Conservation (phyloP, 1,140 invertebrate genomes). For the Euwallacea fornicatus region DNA sequence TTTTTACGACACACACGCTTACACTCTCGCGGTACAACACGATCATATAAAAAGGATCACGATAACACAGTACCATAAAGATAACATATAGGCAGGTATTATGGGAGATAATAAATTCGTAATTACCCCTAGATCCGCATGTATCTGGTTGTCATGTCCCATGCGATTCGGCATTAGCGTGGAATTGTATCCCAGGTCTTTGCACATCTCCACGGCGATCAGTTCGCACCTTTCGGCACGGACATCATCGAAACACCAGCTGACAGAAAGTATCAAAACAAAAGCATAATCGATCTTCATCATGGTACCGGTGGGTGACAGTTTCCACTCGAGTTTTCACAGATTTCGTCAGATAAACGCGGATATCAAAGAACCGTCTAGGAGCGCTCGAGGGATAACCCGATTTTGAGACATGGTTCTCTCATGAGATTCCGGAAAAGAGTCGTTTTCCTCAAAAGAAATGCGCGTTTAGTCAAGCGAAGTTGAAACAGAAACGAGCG, state of each 20-base stretch:
- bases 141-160: conserved; percentile 72
- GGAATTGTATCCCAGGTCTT: conserved; percentile 82
- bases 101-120: conserved; percentile 35
- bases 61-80: conserved; percentile 40
- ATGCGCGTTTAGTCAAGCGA: conserved; percentile 8
- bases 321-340: conserved; percentile 19
- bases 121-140: conserved; percentile 39
- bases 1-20: conserved; percentile 11
- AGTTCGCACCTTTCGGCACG: conserved; percentile 67
- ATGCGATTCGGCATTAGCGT: conserved; percentile 86
- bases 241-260: neutral
- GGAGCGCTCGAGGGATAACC: neutral
- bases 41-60: conserved; percentile 35
- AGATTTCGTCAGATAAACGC: conserved; percentile 9
- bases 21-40: conserved; percentile 13
- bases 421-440: conserved; percentile 9
- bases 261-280: conserved; percentile 14
- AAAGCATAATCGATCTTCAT: conserved; percentile 20
- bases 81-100: conserved; percentile 29
- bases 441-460: conserved; percentile 11
- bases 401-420: conserved; percentile 10
- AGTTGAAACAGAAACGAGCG: neutral
- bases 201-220: conserved; percentile 78
- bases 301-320: neutral
- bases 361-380: neutral